phyloP scores from a whole-genome alignment of 2,888 invertebrate genomes.

The Eupithecia insigniata region DNA sequence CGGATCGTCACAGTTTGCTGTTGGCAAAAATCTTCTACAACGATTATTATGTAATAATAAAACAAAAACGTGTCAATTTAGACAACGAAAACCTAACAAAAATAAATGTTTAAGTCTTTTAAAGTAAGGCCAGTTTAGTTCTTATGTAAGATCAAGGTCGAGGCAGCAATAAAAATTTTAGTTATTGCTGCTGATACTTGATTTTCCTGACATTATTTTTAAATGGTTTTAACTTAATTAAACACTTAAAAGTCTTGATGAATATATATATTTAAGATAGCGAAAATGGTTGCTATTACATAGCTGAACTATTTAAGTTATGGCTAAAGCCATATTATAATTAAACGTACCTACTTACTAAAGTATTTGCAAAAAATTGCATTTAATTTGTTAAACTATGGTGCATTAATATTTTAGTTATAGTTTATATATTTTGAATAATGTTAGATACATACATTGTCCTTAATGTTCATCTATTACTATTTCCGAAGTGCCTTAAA shows the following conservation, averaged over 20 bases:
- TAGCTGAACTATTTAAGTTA: neutral
- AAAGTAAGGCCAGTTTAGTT: neutral
- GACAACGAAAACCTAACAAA: neutral
- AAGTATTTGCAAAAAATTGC: neutral
- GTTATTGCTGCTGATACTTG: neutral
- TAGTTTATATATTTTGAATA: neutral
- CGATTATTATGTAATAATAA: neutral
- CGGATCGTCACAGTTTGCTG: too few species aligned
- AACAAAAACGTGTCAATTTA: neutral
- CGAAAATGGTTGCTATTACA: neutral
- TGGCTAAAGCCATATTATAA: conserved; percentile 1
- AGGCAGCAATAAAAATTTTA: neutral
- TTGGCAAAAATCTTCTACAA: neutral
- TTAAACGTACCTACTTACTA: neutral
- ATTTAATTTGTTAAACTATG: neutral
- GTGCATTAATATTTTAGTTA: neutral
- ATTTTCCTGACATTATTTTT: neutral
- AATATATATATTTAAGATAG: neutral
- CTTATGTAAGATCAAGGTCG: neutral
- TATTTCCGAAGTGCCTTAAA: neutral
- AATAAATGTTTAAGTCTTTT: neutral
- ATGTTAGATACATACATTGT: neutral
- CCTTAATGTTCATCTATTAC: neutral
- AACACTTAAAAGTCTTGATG: neutral
- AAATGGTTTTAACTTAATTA: neutral